phyloP scores from a whole-genome alignment of 2,797 vertebrate species.

The Chanos chanos region DNA sequence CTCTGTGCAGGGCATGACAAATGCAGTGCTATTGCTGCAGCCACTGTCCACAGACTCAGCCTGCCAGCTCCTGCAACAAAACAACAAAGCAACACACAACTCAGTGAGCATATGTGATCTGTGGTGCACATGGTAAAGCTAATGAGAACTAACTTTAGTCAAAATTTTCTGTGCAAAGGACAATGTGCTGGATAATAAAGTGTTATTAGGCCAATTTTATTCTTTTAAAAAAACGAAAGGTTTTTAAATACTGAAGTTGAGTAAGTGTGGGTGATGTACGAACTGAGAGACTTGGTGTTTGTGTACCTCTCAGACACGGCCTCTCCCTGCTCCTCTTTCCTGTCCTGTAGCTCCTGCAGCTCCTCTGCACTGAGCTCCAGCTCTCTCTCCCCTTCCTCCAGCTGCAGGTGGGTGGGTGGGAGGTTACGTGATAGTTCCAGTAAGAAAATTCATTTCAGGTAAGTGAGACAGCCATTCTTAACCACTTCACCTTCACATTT shows the following conservation, averaged over 20 bases:
- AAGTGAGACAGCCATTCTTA: too few relatives aligned
- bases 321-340: constrained; percentile 82
- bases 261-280: too few relatives aligned
- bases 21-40: constrained; percentile 88
- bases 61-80: constrained; percentile 85
- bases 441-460: too few relatives aligned
- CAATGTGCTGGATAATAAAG: too few relatives aligned
- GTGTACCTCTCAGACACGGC: constrained; percentile 80
- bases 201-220: too few relatives aligned
- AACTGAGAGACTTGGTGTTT: too few relatives aligned
- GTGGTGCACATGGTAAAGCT: background rate
- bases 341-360: too few relatives aligned
- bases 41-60: constrained; percentile 93
- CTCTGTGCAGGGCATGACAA: constrained; percentile 76
- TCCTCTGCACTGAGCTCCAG: constrained; percentile 72
- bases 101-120: background rate
- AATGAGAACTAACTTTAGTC: too few relatives aligned
- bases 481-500: too few relatives aligned
- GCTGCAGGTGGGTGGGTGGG: constrained; percentile 73
- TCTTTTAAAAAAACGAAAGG: background rate
- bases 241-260: background rate
- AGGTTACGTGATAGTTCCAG: too few relatives aligned
- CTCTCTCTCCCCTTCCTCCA: constrained; percentile 79
- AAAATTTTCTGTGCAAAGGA: too few relatives aligned
- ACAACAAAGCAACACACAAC: background rate